Evolutionary conservation across 2,888 invertebrate genomes (phyloP), one percentile per base, ranked within the genome.

Genomic region (Emmelina monodactyla): DNA sequence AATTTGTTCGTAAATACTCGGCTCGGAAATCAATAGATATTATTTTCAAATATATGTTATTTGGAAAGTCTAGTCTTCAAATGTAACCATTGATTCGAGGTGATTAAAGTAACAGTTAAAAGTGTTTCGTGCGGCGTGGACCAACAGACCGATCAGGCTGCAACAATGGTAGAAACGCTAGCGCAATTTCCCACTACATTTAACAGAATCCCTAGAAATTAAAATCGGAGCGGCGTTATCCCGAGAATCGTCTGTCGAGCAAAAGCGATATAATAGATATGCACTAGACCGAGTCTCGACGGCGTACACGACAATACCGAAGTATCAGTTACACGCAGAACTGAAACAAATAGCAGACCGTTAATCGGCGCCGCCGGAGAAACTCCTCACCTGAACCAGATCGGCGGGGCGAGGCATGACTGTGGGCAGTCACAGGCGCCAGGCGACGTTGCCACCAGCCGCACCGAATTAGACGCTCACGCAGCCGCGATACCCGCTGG

Each of bases 321-420:
- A 55, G 60, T 76, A 71, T 78, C 73, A 63, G 56, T 70, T 78
- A 75, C 73, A 71, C 58, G 56, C 58, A 56, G 62, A 55, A 55
- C 58, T 64, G 69, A 67, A 75, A 75, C 72, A 66, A 65, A 73
- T 66, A 69, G 70, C 58, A 53, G 61, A 64, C 69, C 63, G 71
- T 70, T 73, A 71, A 73, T 70, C 68, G 73, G 72, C 37, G 73
- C 73, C 73, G 75, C 55, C 47, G 50, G 62, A 62, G 65, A 60
- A 69, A 69, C 69, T 62, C 50, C 58, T 66, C 64, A 58, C 58
- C 57, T 61, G 63, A 54, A 68, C 69, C n/a, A n/a, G n/a, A 68
- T 67, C 58, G 59, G 61, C 63, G 54, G 55, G 48, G 39, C 44
- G 50, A 49, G 42, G 41, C 46, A 33, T 32, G 40, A 49, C 48